A percentile compares a stretch with the other conserved stretches of the same genome.
Conservation (phyloP, 2,797 vertebrate species). For the Myotis vivesi region DNA sequence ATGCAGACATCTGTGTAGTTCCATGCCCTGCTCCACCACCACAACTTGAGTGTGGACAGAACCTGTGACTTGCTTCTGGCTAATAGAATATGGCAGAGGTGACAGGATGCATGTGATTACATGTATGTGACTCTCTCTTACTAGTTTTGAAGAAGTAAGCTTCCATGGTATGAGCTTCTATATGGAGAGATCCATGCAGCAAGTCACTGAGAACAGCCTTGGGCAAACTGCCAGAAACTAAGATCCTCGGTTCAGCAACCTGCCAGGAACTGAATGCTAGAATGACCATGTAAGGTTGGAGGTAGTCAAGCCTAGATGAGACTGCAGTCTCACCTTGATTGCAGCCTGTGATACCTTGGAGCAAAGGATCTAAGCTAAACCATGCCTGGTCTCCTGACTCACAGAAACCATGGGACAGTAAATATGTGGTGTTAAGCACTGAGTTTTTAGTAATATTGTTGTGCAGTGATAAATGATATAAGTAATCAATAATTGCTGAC, state of each 20-base stretch:
- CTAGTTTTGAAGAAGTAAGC: not conserved
- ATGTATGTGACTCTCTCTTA: not conserved
- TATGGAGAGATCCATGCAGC: not conserved
- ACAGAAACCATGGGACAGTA: not conserved
- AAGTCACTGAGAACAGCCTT: not conserved
- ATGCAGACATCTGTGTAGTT: not conserved
- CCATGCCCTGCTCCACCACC: not conserved
- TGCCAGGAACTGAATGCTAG: not conserved
- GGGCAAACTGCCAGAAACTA: not conserved
- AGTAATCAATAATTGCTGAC: not conserved
- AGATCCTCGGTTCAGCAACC: not conserved
- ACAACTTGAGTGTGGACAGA: not conserved
- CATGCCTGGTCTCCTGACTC: not conserved
- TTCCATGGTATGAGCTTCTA: not conserved
- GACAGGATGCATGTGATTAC: not conserved
- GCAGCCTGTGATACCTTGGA: not conserved
- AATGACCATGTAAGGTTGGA: not conserved
- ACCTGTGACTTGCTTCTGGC: not conserved
- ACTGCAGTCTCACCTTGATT: not conserved
- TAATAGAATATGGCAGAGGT: not conserved
- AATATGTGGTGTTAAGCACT: not conserved
- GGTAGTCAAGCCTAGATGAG: not conserved
- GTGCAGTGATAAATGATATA: not conserved
- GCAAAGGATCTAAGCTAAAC: not conserved
- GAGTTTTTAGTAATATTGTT: not conserved